A percentile compares a stretch with the other conserved stretches of the same genome.
phyloP scores from a whole-genome alignment of 2,797 vertebrate genomes.

The Lepilemur septentrionalis region DNA sequence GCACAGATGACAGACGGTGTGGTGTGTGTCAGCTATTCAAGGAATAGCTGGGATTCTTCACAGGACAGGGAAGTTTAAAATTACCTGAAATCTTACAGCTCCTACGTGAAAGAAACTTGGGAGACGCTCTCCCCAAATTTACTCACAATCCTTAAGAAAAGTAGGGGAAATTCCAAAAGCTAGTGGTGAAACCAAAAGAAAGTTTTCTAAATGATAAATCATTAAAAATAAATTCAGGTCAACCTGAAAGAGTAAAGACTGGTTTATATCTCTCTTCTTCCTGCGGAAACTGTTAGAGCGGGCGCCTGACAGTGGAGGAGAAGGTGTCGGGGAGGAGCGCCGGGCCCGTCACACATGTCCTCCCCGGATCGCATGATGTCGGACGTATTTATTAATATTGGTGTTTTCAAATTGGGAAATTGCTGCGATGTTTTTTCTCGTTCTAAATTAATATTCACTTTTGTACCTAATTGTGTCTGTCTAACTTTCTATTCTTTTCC shows the following conservation, averaged over 20 bases:
- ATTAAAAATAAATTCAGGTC: not conserved
- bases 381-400: fast-evolving
- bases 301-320: fast-evolving
- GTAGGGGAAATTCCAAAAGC: not conserved
- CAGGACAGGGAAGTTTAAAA: not conserved
- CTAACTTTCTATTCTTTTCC: not conserved
- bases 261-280: fast-evolving
- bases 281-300: fast-evolving
- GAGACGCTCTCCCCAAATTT: not conserved
- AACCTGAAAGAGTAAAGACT: not conserved
- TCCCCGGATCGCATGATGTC: fast-evolving
- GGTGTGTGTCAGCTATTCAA: not conserved
- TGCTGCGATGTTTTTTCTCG: not conserved
- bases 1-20: not conserved
- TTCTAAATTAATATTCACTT: not conserved
- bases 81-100: not conserved
- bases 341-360: fast-evolving
- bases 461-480: not conserved
- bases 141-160: not conserved
- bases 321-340: not conserved
- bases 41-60: not conserved
- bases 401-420: too few species aligned
- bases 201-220: not conserved
- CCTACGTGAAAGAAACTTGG: not conserved
- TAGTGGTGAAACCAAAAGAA: not conserved